These are phyloP conservation scores for Brevimyrus niger DNA, from an alignment of 2,113 vertebrate species.

Conservation along the genomic window DNA sequence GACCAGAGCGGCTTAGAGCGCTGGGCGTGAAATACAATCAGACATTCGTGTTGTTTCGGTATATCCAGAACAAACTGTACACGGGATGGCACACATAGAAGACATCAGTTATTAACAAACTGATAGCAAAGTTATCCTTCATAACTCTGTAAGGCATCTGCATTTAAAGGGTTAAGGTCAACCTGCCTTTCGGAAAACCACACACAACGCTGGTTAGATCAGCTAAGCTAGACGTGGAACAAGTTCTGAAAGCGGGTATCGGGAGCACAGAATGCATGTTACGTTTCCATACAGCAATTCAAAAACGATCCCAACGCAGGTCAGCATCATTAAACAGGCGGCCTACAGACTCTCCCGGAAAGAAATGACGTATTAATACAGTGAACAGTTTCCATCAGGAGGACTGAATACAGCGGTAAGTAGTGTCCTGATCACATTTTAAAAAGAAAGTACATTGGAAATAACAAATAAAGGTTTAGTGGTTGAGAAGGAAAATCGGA, in stretches of 20 bases:
- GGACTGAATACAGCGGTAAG: not conserved
- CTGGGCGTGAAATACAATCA: slow-evolving; percentile 19
- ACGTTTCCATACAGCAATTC: slow-evolving; percentile 25
- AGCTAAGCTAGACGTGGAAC: slow-evolving; percentile 29
- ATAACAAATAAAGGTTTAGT: not conserved
- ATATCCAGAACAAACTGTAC: slow-evolving; percentile 27
- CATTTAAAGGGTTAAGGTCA: slow-evolving; percentile 36
- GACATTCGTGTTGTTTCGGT: not conserved
- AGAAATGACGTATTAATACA: not conserved
- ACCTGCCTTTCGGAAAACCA: slow-evolving; percentile 14
- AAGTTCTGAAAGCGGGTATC: slow-evolving; percentile 18
- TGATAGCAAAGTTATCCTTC: slow-evolving; percentile 21
- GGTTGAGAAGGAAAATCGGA: not conserved
- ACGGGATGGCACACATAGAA: slow-evolving; percentile 36
- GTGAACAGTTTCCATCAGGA: not conserved
- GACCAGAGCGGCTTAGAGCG: slow-evolving; percentile 14
- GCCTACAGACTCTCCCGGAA: not conserved
- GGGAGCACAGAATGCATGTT: slow-evolving; percentile 27
- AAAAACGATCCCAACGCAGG: slow-evolving; percentile 6
- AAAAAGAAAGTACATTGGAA: not conserved
- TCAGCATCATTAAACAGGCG: not conserved
- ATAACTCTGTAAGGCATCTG: slow-evolving; percentile 34
- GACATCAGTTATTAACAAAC: slow-evolving; percentile 14
- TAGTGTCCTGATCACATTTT: not conserved
- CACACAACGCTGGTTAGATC: not conserved